Evolutionary conservation across 2,797 vertebrate species (phyloP), one percentile per base, ranked within the genome.

Genomic region (Dromococcyx pavoninus): DNA sequence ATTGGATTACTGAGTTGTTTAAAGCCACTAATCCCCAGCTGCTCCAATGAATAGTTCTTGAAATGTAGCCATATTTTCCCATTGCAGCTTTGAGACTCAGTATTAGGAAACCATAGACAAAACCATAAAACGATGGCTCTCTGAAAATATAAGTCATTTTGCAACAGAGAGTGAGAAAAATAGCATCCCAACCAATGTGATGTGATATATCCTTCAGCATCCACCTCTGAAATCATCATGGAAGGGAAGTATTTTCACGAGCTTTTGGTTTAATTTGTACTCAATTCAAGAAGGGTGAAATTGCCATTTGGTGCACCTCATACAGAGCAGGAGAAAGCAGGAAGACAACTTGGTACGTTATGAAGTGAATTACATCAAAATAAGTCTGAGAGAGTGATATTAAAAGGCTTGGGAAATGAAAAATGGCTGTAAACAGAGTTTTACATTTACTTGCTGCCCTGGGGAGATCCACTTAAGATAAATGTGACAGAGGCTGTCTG

Each of bases 391-490:
- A 95, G 86, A 91, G 41, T 66, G 84, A 94, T 92, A 91, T 93
- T 89, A 94, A 94, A 94, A 85, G 91, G 84, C n/a, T 72, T 89
- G 73, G 90, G 89, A 94, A 93, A 91, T 93, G 95, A 94, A 96
- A 86, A 90, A 93, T 91, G 67, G 84, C 91, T 95, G 89, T 86
- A 97, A 97, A 97, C 88, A 92, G 93, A 88, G 73, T 95, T 95
- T 93, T 93, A 91, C 84, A 66, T 96, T 94, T 94, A 80, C 88
- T 91, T 85, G 58, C 80, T 64, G 71, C 94, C 93, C 91, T 91
- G 33, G 81, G 91, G 94, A 96, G 95, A 97, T 91, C 82, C 83
- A 83, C 95, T 97, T 95, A 86, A 97, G 91, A 96, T 90, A 94
- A 94, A 95, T 94, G 94, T 92, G 97, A 92, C 88, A 80, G 66